Conservation (phyloP, 1,140 invertebrate species). For the Trichonephila clavata region DNA sequence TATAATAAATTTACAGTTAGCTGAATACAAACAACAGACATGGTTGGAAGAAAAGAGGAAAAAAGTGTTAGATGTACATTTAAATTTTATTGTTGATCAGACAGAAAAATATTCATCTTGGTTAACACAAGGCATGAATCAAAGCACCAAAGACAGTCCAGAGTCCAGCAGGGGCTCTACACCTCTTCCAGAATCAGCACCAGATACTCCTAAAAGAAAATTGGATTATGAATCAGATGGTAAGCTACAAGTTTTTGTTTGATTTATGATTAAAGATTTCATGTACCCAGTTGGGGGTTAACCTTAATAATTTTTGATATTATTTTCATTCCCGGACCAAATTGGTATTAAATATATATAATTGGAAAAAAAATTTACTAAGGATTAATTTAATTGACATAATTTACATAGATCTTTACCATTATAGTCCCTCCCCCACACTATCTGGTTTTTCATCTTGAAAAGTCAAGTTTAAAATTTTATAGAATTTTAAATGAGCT, state of each 20-base stretch:
- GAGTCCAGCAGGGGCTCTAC: slow-evolving; percentile 66
- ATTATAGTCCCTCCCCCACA: too few species aligned
- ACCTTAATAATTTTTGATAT: too few species aligned
- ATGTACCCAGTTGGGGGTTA: too few species aligned
- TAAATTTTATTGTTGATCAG: slow-evolving; percentile 99
- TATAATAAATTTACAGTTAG: slow-evolving; percentile 84
- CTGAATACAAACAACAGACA: slow-evolving; percentile 96
- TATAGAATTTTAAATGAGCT: too few species aligned
- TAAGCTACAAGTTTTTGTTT: not conserved
- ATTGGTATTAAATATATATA: too few species aligned
- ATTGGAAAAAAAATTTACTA: too few species aligned
- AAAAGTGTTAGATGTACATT: slow-evolving; percentile 96
- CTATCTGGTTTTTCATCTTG: too few species aligned
- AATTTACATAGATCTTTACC: too few species aligned
- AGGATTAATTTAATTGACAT: too few species aligned
- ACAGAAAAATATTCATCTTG: slow-evolving; percentile 98
- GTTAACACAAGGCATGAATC: slow-evolving; percentile 91
- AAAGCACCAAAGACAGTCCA: slow-evolving; percentile 78
- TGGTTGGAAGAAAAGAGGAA: slow-evolving; percentile 96
- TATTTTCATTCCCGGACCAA: too few species aligned
- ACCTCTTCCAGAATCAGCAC: slow-evolving; percentile 63
- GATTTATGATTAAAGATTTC: too few species aligned
- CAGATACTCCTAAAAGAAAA: slow-evolving; percentile 58
- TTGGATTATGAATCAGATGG: not conserved
- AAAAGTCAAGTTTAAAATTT: too few species aligned